Evolutionary conservation across 1,140 invertebrate species (phyloP), one percentile per base, ranked within the genome.

Genomic region (Zeugodacus cucurbitae): DNA sequence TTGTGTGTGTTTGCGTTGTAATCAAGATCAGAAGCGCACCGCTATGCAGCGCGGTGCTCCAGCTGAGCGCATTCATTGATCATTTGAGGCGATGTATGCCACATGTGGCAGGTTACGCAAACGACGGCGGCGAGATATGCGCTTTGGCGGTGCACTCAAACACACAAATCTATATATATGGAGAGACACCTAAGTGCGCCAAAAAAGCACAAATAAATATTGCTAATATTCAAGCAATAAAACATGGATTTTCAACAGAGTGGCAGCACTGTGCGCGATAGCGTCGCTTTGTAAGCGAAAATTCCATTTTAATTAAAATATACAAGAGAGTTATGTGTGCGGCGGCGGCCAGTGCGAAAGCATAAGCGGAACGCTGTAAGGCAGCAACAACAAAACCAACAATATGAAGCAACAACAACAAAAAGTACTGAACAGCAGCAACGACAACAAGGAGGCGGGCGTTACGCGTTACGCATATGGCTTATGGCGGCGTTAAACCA

Each of bases 401-500:
- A n/a, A n/a, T n/a, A n/a, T n/a, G n/a, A n/a, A n/a, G n/a, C n/a
- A 74, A 3, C 22, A 48, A 82, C n/a, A 82, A 11, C 26, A 82
- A 48, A 48, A 10, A 20, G 1, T 7, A 37, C 32, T 3, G 29
- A 32, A 32, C 32, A 29, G 1, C 37, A 8, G 17, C 3, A 44
- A 74, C 70, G 70, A 74, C 74, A 82, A 82, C 74, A 82, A 82
- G 74, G 74, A 82, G 74, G 74, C 74, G 74, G 74, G 74, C 74
- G 74, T 82, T 48, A 82, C 37, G 74, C 67, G 67, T 62, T 62
- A 70, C 64, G 64, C 64, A 70, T 26, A 54, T 82, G 74, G 74
- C 74, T 82, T 82, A 82, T 82, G 74, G 74, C 74, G 74, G 74
- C 74, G 74, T 82, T 82, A 82, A 82, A 82, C 74, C 74, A 82